These are phyloP conservation scores for Momotus momota DNA, from an alignment of 2,797 vertebrate genomes.

Conservation along the genomic window DNA sequence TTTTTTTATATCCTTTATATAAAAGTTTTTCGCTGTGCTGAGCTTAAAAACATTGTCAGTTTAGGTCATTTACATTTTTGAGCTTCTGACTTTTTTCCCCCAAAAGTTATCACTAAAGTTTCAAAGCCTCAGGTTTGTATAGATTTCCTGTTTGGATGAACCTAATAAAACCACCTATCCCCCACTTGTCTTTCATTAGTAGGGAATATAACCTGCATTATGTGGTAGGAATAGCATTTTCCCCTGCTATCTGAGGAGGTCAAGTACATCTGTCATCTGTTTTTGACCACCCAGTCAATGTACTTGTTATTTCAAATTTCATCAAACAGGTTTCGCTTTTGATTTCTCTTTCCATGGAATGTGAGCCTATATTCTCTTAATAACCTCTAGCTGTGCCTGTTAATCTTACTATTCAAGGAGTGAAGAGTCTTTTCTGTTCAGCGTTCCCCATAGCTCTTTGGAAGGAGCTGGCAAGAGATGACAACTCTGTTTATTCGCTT, in stretches of 20 bases:
- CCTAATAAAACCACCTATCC: background rate
- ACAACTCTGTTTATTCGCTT: accelerated
- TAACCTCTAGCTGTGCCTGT: background rate
- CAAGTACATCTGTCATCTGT: background rate
- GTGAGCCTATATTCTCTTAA: background rate
- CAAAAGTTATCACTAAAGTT: background rate
- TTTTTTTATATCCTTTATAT: background rate
- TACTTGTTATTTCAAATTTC: background rate
- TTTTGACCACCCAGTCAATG: background rate
- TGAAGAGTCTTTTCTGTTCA: background rate
- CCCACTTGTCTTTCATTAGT: background rate
- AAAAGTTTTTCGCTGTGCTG: background rate
- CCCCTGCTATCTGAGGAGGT: background rate
- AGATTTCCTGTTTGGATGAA: background rate
- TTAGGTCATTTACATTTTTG: background rate
- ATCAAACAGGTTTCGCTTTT: background rate
- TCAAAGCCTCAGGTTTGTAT: background rate
- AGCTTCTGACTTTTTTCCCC: background rate
- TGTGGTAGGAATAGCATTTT: background rate
- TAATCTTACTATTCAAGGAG: background rate
- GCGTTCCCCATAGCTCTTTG: background rate
- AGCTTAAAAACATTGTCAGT: background rate
- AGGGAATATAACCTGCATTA: background rate
- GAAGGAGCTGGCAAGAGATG: background rate
- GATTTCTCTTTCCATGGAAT: background rate